Conservation (phyloP, 2,113 vertebrate genomes). For the Archocentrus centrarchus region DNA sequence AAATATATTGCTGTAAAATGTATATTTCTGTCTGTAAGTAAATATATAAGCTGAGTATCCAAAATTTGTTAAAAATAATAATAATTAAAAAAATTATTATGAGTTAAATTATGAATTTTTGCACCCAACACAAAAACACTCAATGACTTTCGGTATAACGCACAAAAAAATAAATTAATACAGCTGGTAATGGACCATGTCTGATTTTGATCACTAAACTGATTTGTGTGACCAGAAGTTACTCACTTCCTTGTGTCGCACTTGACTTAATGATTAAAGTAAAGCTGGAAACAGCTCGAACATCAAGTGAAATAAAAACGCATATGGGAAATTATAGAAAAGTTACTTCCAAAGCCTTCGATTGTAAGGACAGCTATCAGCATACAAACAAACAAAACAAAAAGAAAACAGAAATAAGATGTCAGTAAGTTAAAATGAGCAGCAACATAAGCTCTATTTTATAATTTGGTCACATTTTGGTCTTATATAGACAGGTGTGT, state of each 20-base stretch:
- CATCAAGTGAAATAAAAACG: neutral
- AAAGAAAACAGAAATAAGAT: neutral
- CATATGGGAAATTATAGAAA: neutral
- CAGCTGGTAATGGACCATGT: neutral
- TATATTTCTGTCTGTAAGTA: neutral
- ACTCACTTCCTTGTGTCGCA: neutral
- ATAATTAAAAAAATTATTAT: neutral
- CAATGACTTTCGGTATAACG: neutral
- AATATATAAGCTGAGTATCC: neutral
- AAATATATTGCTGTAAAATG: neutral
- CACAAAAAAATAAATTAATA: neutral
- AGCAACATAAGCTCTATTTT: rapidly evolving
- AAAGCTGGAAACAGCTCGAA: neutral
- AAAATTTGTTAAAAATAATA: neutral
- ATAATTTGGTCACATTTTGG: neutral
- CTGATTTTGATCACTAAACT: neutral
- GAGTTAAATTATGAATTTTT: rapidly evolving
- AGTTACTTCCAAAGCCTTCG: neutral
- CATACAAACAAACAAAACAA: rapidly evolving
- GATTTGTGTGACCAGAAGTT: neutral
- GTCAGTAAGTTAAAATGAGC: neutral
- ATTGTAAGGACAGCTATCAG: neutral
- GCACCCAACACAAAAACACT: neutral
- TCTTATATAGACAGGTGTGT: too few species aligned
- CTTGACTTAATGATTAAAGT: neutral